Evolutionary conservation across 2,888 invertebrate species (phyloP).

Genomic region (Alitta virens): DNA sequence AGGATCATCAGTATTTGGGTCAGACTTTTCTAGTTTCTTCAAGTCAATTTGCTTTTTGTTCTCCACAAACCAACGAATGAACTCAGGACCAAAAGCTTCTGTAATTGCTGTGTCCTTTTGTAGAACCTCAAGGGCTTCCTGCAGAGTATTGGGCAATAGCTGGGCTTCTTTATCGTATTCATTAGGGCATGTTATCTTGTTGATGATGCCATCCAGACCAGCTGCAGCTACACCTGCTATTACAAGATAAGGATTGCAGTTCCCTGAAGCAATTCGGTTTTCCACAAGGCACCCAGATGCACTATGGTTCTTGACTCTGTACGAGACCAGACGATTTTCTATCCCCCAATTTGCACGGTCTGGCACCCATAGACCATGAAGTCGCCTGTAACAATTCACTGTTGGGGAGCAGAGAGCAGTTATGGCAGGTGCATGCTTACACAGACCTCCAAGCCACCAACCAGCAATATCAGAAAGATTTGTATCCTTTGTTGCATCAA

Average conservation of each 20-base stretch:
- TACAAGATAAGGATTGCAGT: slow-evolving; percentile 27
- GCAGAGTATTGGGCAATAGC: slow-evolving; percentile 20
- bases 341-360: slow-evolving; percentile 25
- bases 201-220: slow-evolving; percentile 27
- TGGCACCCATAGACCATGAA: slow-evolving; percentile 18
- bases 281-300: slow-evolving; percentile 22
- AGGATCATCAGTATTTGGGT: neutral
- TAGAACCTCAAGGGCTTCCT: slow-evolving; percentile 23
- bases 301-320: slow-evolving; percentile 19
- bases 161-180: neutral
- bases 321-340: slow-evolving; percentile 24
- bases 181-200: slow-evolving; percentile 9
- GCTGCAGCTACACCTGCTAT: slow-evolving; percentile 28
- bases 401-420: slow-evolving; percentile 29
- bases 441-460: slow-evolving; percentile 30
- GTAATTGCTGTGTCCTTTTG: slow-evolving; percentile 19
- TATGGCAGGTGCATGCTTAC: slow-evolving; percentile 28
- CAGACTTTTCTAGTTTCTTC: neutral
- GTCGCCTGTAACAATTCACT: slow-evolving; percentile 30
- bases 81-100: slow-evolving; percentile 23
- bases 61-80: slow-evolving; percentile 26
- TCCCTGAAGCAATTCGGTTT: slow-evolving; percentile 24
- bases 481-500: slow-evolving; percentile 7
- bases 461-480: slow-evolving; percentile 15
- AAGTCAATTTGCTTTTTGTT: slow-evolving; percentile 18